These are phyloP conservation scores for Xylocampa areola DNA, from an alignment of 2,888 invertebrate genomes.

Conservation along the genomic window DNA sequence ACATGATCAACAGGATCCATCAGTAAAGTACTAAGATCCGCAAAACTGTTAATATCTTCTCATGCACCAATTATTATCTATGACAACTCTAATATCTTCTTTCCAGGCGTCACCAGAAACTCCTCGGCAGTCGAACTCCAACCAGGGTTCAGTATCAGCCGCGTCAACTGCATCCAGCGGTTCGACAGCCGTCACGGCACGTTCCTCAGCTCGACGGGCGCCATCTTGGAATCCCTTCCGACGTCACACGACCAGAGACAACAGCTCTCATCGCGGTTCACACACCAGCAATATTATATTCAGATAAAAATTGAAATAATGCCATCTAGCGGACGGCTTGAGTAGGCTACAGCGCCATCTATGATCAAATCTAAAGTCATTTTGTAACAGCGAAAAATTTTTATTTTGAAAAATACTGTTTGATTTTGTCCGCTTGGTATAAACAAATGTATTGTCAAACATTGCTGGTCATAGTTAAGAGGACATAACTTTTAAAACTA, in stretches of 20 bases:
- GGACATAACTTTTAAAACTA: neutral
- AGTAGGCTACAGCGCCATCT: conserved; percentile 15
- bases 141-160: conserved; percentile 85
- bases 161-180: conserved; percentile 84
- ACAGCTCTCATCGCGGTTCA: conserved; percentile 83
- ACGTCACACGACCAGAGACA: conserved; percentile 89
- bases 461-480: conserved; percentile 21
- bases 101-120: conserved; percentile 73
- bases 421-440: conserved; percentile 1
- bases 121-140: conserved; percentile 76
- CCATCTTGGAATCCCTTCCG: conserved; percentile 94
- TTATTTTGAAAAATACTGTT: too few relatives aligned
- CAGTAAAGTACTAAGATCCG: too few relatives aligned
- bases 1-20: too few relatives aligned
- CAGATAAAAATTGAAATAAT: conserved; percentile 75
- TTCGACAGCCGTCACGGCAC: conserved; percentile 76
- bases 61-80: neutral
- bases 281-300: conserved; percentile 90
- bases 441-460: conserved; percentile 2
- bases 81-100: neutral
- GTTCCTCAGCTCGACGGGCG: conserved; percentile 84
- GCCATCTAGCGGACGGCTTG: conserved; percentile 29
- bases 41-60: neutral
- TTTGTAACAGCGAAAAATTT: too few relatives aligned
- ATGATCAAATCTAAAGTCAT: conserved; percentile 4